Base-by-base conservation (phyloP, 92 coral and sea anemone species). In the Palythoa caribaeorum region DNA sequence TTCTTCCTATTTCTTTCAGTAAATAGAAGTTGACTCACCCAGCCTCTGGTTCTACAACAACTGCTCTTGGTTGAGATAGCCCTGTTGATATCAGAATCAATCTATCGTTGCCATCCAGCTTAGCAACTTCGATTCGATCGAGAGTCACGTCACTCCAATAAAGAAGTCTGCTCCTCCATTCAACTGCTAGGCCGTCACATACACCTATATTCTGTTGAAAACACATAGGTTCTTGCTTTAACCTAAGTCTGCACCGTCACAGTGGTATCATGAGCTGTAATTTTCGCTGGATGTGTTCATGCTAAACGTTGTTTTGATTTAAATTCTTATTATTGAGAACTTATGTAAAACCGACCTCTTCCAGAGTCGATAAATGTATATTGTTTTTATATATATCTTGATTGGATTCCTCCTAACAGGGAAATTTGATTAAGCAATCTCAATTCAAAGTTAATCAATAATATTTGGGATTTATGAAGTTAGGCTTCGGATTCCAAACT, bases 161-260 rank as follows among this genome's bases (percentile, higher is more conserved):
- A 5, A 95, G 80, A 48, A 90, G 92, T 20, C 92, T 83, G 66
- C 91, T 75, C 14, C 80, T 86, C 98, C 98, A 95, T 39, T 95
- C 93, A 51, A 95, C 91, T 20, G 98, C 98, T 53, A 95, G 44
- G 37, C 98, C 98, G 72, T 94, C 93, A 20, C 93, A 91, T 20
- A 86, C 71, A 5, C 98, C 98, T 51, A 91, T 84, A 40, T 71
- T 78, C 84, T 75, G 36, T 28, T 37, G 37, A 44, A 77, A 53
- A 53, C 5, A 59, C 14, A 59, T 8, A 14, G 28, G 28, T 28
- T 28, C 28, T 28, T 28, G 28, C 28, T 28, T 28, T 28, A 28
- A 28, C 28, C 28, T 59, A 11, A 59, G 3, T 59, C 16, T 11
- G 1, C 65, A 11, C 12, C 1, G 10, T 1, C 16, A 14, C 19